Conservation (phyloP, 1,140 invertebrate species). For the Tribolium madens region DNA sequence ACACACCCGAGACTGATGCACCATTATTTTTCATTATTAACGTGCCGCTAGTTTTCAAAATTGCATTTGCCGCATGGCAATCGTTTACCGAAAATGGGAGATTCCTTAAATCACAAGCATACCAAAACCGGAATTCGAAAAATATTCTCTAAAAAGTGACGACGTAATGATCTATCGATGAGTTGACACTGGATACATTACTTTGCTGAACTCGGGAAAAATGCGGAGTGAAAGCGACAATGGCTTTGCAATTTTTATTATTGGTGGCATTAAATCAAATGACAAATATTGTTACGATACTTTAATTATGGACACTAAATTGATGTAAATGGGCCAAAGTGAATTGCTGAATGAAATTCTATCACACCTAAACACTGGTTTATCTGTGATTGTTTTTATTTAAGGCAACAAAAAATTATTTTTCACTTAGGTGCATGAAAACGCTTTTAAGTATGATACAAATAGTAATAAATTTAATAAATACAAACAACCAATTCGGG, state of each 20-base stretch:
- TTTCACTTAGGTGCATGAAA: background rate
- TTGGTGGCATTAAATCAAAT: slow-evolving; percentile 40
- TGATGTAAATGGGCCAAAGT: slow-evolving; percentile 52
- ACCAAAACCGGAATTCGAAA: background rate
- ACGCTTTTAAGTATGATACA: too few relatives aligned
- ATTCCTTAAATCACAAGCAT: slow-evolving; percentile 3
- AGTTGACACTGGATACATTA: background rate
- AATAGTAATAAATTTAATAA: too few relatives aligned
- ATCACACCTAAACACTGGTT: slow-evolving; percentile 25
- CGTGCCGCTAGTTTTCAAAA: slow-evolving; percentile 61
- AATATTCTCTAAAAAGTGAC: background rate
- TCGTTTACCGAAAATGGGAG: slow-evolving; percentile 1
- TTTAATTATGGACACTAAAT: slow-evolving; percentile 50
- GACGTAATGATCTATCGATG: slow-evolving; percentile 5
- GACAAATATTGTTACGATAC: slow-evolving; percentile 51
- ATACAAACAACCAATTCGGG: background rate
- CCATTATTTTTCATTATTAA: slow-evolving; percentile 67
- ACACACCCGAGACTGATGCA: slow-evolving; percentile 61
- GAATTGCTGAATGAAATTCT: slow-evolving; percentile 49
- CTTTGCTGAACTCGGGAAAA: background rate
- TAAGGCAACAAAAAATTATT: background rate
- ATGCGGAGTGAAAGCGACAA: slow-evolving; percentile 31
- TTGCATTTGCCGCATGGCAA: slow-evolving; percentile 51
- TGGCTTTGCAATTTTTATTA: slow-evolving; percentile 42
- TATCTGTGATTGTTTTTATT: slow-evolving; percentile 5